These are phyloP conservation scores for Congeria kusceri DNA, from an alignment of 2,888 invertebrate genomes.

Conservation along the genomic window DNA sequence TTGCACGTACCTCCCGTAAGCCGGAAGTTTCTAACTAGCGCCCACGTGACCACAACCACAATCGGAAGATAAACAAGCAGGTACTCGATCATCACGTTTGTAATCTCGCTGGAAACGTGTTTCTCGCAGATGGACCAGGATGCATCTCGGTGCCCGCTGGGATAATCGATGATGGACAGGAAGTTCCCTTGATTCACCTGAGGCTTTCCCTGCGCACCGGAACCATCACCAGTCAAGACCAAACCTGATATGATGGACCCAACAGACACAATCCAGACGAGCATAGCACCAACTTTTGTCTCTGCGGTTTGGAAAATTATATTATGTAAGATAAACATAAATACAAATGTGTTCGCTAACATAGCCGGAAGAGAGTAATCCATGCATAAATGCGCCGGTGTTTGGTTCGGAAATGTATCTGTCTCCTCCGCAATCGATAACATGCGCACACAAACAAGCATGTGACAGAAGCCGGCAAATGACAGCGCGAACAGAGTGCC, in stretches of 20 bases:
- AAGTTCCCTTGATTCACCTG: conserved; percentile 36
- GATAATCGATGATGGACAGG: conserved; percentile 20
- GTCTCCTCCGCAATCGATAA: conserved; percentile 42
- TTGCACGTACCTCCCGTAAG: too few relatives aligned
- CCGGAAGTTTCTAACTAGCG: conserved; percentile 8
- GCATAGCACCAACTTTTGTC: not conserved
- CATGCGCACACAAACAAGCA: conserved; percentile 39
- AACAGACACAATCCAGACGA: conserved; percentile 12
- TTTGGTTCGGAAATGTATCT: conserved; percentile 18
- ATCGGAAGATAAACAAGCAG: conserved; percentile 46
- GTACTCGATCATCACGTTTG: conserved; percentile 40
- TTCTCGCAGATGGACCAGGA: conserved; percentile 53
- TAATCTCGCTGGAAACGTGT: conserved; percentile 7
- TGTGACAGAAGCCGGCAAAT: conserved; percentile 45
- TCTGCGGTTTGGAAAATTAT: conserved; percentile 29
- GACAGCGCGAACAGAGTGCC: conserved; percentile 22
- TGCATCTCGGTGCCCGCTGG: conserved; percentile 30
- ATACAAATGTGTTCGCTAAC: conserved; percentile 28
- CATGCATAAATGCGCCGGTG: conserved; percentile 32
- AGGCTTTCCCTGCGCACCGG: not conserved
- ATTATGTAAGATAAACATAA: conserved; percentile 24
- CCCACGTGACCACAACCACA: conserved; percentile 4
- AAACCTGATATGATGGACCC: conserved; percentile 28
- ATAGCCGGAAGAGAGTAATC: conserved; percentile 46
- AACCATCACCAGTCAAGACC: not conserved